A percentile compares a stretch with the other conserved stretches of the same genome.
Conservation (phyloP, 2,888 invertebrate species). For the Hecatera dysodea region DNA sequence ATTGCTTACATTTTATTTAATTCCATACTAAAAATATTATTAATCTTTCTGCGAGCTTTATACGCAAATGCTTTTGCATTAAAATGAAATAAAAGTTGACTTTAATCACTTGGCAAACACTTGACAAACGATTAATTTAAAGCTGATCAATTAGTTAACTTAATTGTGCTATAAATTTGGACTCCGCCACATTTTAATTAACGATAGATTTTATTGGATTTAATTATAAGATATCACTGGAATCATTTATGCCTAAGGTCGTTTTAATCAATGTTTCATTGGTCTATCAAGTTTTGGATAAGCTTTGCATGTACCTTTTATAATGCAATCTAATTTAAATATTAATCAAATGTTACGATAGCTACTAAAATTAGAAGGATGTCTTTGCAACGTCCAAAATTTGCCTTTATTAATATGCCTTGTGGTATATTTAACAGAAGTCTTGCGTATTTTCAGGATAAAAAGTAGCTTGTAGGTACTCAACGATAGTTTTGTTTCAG, state of each 20-base stretch:
- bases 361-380: background rate
- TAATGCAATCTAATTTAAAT: no score
- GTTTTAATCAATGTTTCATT: background rate
- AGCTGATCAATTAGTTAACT: constrained; percentile 31
- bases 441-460: no score
- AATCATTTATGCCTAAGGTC: background rate
- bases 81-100: constrained; percentile 23
- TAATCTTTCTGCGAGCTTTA: constrained; percentile 2
- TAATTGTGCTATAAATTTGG: constrained; percentile 44
- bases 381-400: background rate
- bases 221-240: constrained; percentile 14
- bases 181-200: constrained; percentile 22
- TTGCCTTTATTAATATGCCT: no score
- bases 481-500: no score
- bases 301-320: background rate
- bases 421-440: no score
- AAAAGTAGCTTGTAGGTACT: no score
- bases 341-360: background rate
- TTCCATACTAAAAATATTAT: background rate
- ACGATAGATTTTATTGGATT: constrained; percentile 25
- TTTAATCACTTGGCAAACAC: constrained; percentile 25
- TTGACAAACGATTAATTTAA: constrained; percentile 36
- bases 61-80: background rate
- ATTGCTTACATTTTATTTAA: background rate
- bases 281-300: background rate